Percentiles rank a stretch among this genome's conserved stretches.
phyloP scores from a whole-genome alignment of 2,113 vertebrate genomes.

The Narcine bancroftii region DNA sequence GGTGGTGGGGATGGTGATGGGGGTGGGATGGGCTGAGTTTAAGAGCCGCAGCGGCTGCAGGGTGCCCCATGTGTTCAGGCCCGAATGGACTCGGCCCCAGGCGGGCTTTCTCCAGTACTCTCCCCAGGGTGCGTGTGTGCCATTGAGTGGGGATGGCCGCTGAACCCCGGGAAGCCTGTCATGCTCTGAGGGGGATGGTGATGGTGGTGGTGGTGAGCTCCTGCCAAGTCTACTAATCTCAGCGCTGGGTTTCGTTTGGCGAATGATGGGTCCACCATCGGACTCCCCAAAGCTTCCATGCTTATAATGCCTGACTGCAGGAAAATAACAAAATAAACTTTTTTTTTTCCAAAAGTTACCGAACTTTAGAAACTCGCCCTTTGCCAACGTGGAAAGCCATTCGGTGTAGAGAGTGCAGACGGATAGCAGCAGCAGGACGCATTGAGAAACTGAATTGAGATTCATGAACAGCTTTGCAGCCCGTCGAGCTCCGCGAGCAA shows the following conservation, averaged over 20 bases:
- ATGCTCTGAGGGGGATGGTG: slow-evolving; percentile 75
- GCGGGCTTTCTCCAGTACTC: slow-evolving; percentile 71
- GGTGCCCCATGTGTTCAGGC: slow-evolving; percentile 82
- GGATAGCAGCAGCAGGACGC: slow-evolving; percentile 71
- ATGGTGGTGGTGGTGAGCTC: slow-evolving; percentile 72
- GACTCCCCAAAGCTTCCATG: slow-evolving; percentile 73
- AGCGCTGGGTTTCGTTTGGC: slow-evolving; percentile 77
- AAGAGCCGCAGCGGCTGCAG: slow-evolving; percentile 58
- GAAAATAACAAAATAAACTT: slow-evolving; percentile 65
- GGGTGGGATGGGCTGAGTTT: slow-evolving; percentile 84
- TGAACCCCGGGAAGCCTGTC: slow-evolving; percentile 77
- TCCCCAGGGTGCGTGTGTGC: slow-evolving; percentile 73
- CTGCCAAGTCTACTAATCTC: slow-evolving; percentile 82
- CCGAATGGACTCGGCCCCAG: slow-evolving; percentile 74
- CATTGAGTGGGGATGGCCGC: slow-evolving; percentile 72
- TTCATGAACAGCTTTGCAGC: slow-evolving; percentile 69
- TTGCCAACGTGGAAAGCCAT: slow-evolving; percentile 76
- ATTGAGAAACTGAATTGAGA: slow-evolving; percentile 78
- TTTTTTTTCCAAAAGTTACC: slow-evolving; percentile 52
- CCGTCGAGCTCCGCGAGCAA: slow-evolving; percentile 80
- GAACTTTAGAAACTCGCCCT: slow-evolving; percentile 67
- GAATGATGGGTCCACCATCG: slow-evolving; percentile 77
- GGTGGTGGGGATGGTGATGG: slow-evolving; percentile 59
- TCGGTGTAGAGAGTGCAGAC: slow-evolving; percentile 56
- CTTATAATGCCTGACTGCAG: slow-evolving; percentile 81